Evolutionary conservation across 2,888 invertebrate species (phyloP).

Genomic region (Endotricha flammealis): DNA sequence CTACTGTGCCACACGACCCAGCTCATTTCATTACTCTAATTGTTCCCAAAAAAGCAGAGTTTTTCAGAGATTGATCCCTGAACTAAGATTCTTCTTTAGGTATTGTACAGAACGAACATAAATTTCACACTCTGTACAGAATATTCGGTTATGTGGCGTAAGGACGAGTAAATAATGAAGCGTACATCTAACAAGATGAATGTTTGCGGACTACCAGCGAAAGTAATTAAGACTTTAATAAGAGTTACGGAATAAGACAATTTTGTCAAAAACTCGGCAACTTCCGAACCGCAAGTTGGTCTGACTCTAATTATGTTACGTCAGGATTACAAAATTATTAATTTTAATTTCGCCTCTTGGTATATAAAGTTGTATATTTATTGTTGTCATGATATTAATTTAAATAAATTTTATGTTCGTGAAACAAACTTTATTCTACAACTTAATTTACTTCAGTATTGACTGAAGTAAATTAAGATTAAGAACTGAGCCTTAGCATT

Average conservation of each 20-base stretch:
- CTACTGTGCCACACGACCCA: too few relatives aligned
- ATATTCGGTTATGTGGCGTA: conserved; percentile 33
- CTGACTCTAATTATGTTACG: conserved; percentile 23
- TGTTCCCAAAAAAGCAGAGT: too few relatives aligned
- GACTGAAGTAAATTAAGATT: too few relatives aligned
- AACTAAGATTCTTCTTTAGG: too few relatives aligned
- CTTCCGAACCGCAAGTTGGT: conserved; percentile 20
- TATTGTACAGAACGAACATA: background rate
- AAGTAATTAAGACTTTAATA: conserved; percentile 73
- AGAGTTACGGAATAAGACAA: conserved; percentile 52
- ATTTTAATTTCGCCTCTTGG: conserved; percentile 14
- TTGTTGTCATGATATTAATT: conserved; percentile 1
- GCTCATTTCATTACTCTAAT: too few relatives aligned
- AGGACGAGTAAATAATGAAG: conserved; percentile 69
- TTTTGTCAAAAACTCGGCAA: conserved; percentile 44
- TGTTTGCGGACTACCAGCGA: conserved; percentile 69
- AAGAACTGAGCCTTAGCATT: too few relatives aligned
- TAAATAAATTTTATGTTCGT: conserved; percentile 7
- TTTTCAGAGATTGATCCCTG: too few relatives aligned
- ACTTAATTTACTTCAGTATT: too few relatives aligned
- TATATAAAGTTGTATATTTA: conserved; percentile 6
- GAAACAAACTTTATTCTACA: conserved; percentile 1
- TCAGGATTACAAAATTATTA: conserved; percentile 18
- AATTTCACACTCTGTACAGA: background rate
- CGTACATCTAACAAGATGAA: conserved; percentile 64